phyloP scores from a whole-genome alignment of 2,888 invertebrate genomes.

The Rhyacophila evoluta region DNA sequence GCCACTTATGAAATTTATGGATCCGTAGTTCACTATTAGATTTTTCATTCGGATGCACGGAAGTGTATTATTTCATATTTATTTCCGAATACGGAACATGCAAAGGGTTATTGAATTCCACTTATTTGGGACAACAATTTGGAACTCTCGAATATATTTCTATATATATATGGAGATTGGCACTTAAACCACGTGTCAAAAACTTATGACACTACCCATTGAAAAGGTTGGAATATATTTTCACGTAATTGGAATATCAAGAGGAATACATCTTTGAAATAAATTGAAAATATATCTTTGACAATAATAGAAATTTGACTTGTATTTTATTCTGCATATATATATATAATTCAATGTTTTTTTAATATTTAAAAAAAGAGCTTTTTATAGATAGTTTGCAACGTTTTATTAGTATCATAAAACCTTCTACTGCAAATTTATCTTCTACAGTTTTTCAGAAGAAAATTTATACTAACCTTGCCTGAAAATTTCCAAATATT shows the following conservation, averaged over 20 bases:
- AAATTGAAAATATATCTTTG: not conserved
- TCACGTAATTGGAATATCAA: too few species aligned
- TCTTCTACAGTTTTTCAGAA: too few species aligned
- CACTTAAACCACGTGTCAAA: not conserved
- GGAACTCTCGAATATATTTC: not conserved
- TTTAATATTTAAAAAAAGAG: too few species aligned
- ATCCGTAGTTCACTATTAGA: not conserved
- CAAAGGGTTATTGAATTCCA: slow-evolving; percentile 12
- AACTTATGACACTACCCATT: not conserved
- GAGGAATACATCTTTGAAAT: not conserved
- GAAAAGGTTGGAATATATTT: too few species aligned
- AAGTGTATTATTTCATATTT: slow-evolving; percentile 3
- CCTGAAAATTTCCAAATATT: not conserved
- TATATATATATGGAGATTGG: not conserved
- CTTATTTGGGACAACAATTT: not conserved
- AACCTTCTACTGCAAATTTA: not conserved
- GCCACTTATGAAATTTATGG: not conserved
- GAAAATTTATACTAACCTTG: too few species aligned
- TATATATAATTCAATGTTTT: too few species aligned
- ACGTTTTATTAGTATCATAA: too few species aligned
- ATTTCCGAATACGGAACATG: not conserved
- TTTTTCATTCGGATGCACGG: slow-evolving; percentile 3
- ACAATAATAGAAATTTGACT: too few species aligned
- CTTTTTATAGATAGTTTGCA: too few species aligned
- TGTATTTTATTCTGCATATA: too few species aligned